phyloP scores from a whole-genome alignment of 1,140 invertebrate species.

The Tetramorium parvispinum region DNA sequence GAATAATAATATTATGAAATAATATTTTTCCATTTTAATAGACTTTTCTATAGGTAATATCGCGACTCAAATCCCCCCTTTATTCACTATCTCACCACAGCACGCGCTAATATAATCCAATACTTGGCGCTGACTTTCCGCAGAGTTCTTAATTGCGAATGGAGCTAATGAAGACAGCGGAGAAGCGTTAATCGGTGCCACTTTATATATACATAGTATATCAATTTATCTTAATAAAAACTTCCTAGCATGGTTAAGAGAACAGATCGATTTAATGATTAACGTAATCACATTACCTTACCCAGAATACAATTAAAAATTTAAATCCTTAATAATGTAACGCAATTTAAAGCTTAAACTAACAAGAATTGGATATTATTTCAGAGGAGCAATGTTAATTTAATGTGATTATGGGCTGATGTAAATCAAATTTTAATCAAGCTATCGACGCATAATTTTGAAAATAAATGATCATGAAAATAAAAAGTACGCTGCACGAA shows the following conservation, averaged over 20 bases:
- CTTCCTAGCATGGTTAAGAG: constrained; percentile 7
- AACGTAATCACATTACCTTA: constrained; percentile 32
- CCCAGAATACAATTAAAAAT: constrained; percentile 26
- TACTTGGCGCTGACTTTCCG: constrained; percentile 55
- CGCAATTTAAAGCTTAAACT: constrained; percentile 10
- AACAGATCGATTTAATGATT: constrained; percentile 52
- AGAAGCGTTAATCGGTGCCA: constrained; percentile 57
- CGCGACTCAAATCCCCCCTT: constrained; percentile 7
- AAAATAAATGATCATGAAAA: neutral
- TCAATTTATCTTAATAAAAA: constrained; percentile 60
- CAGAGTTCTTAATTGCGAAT: constrained; percentile 60
- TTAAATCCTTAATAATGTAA: constrained; percentile 8
- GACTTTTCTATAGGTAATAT: constrained; percentile 46
- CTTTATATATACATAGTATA: constrained; percentile 56
- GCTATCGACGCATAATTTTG: neutral
- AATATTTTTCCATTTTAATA: constrained; percentile 32
- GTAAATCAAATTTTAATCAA: constrained; percentile 9
- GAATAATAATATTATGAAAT: neutral
- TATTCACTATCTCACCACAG: constrained; percentile 50
- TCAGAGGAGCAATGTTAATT: constrained; percentile 1
- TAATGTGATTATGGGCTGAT: neutral
- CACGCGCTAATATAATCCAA: constrained; percentile 61
- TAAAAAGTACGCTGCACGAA: neutral
- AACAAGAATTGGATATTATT: constrained; percentile 7
- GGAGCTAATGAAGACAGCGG: constrained; percentile 59